Percentiles rank a stretch among this genome's conserved stretches.
Conservation (phyloP, 35 echinoderm and acorn worm species). For the Ophioderma brevispina region DNA sequence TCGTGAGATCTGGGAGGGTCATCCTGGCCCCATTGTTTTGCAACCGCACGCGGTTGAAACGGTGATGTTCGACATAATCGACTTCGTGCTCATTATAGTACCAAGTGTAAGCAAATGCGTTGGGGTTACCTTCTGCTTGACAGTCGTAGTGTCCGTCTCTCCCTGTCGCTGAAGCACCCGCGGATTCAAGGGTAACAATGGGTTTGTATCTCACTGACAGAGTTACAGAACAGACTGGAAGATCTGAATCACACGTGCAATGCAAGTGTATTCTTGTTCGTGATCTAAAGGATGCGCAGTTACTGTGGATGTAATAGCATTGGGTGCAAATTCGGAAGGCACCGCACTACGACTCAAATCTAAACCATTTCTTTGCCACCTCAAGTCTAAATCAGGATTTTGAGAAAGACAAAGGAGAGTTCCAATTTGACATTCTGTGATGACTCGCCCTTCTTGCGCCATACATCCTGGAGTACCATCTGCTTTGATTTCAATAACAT, state of each 20-base stretch:
- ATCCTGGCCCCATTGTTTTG: conserved; percentile 23
- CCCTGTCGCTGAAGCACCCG: not conserved
- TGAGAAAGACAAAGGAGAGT: not conserved
- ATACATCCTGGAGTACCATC: not conserved
- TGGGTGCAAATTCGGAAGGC: not conserved
- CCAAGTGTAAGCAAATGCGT: conserved; percentile 34
- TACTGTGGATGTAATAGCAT: not conserved
- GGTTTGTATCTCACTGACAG: not conserved
- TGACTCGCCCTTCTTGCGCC: not conserved
- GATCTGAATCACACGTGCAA: not conserved
- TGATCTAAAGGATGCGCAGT: not conserved
- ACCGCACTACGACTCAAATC: not conserved
- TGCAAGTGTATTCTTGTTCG: not conserved
- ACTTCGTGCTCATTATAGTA: conserved; percentile 21
- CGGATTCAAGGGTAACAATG: not conserved
- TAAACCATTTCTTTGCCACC: not conserved
- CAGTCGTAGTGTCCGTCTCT: not conserved
- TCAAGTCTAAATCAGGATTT: not conserved
- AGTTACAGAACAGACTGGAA: not conserved
- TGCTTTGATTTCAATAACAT: not conserved
- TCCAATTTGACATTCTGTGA: not conserved
- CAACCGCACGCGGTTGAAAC: conserved; percentile 18
- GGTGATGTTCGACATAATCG: not conserved
- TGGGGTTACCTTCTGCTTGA: conserved; percentile 20
- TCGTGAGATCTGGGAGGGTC: conserved; percentile 1